A percentile compares a stretch with the other conserved stretches of the same genome.
phyloP scores from a whole-genome alignment of 2,113 vertebrate species.

The Rhipidura dahli region DNA sequence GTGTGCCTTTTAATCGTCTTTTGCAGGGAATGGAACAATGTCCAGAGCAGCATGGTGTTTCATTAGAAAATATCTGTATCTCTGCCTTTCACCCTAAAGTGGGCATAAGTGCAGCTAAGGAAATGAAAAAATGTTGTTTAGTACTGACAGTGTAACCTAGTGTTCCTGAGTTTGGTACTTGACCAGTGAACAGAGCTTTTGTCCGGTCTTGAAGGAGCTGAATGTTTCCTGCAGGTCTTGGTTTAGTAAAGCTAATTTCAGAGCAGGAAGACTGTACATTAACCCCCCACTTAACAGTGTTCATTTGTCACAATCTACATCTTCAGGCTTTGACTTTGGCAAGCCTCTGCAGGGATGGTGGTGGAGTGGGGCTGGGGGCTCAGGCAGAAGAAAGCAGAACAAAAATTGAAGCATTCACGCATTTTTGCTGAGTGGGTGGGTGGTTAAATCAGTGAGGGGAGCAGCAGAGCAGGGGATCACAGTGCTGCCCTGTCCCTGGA shows the following conservation, averaged over 20 bases:
- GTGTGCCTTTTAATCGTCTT: neutral
- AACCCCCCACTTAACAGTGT: neutral
- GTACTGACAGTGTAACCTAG: neutral
- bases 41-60: neutral
- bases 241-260: neutral
- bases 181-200: neutral
- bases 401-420: rapidly evolving
- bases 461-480: too few species aligned
- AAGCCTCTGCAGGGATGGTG: neutral
- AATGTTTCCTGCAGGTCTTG: neutral
- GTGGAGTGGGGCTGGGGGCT: too few species aligned
- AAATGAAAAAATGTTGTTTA: neutral
- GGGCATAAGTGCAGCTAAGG: neutral
- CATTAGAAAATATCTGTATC: neutral
- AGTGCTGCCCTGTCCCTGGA: rapidly evolving
- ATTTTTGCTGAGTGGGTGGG: rapidly evolving
- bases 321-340: neutral
- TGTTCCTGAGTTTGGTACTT: neutral
- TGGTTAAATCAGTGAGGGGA: neutral
- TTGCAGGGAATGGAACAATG: neutral
- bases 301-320: neutral
- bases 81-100: neutral
- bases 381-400: neutral
- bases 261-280: neutral
- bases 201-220: neutral